Conservation (phyloP, 2,797 vertebrate genomes). For the Trachops cirrhosus region DNA sequence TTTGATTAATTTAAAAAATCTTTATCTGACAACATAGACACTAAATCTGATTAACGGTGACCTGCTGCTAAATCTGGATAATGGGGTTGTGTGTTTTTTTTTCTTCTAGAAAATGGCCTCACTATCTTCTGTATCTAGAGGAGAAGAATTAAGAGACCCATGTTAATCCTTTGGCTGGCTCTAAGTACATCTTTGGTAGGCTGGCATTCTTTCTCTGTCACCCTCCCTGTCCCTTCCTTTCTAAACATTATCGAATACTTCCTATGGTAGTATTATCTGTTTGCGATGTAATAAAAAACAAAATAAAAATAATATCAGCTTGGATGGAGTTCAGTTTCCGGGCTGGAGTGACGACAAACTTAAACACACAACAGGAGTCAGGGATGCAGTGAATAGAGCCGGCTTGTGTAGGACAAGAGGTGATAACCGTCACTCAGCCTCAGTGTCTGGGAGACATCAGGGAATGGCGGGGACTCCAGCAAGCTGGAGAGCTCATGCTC, state of each 20-base stretch:
- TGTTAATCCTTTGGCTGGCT: neutral
- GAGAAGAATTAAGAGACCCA: neutral
- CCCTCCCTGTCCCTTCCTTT: neutral
- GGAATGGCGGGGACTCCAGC: neutral
- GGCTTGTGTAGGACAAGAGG: neutral
- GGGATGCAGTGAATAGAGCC: neutral
- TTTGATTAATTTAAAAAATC: neutral
- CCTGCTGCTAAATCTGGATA: neutral
- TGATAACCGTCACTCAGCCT: neutral
- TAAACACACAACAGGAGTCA: neutral
- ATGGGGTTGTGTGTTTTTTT: neutral
- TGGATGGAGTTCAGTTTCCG: neutral
- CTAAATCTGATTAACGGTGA: neutral
- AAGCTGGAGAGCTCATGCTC: neutral
- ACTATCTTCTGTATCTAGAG: neutral
- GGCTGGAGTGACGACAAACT: neutral
- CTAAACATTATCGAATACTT: neutral
- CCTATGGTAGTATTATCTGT: neutral
- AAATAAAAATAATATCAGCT: neutral
- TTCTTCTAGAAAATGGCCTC: neutral
- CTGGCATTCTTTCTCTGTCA: neutral
- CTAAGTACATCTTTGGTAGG: neutral
- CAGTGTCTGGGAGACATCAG: neutral
- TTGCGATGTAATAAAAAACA: neutral
- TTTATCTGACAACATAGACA: neutral